Percentiles rank a stretch among this genome's conserved stretches.
phyloP scores from a whole-genome alignment of 2,888 invertebrate species.

The Trichogramma evanescens region DNA sequence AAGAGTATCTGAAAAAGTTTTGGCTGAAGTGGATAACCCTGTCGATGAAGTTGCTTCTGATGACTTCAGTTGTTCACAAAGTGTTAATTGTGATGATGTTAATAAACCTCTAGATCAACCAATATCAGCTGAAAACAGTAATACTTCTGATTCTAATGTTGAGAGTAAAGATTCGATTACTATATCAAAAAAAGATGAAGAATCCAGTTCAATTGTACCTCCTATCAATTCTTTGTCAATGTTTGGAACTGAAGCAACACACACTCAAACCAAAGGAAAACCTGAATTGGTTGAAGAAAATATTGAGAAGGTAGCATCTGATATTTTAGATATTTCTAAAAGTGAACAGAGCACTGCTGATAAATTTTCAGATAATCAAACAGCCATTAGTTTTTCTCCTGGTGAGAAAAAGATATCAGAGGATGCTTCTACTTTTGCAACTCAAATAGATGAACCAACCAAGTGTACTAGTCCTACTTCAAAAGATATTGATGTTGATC shows the following conservation, averaged over 20 bases:
- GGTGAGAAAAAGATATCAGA: no score
- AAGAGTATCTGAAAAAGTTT: not conserved
- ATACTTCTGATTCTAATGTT: constrained; percentile 9
- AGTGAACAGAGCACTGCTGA: no score
- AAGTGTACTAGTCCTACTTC: not conserved
- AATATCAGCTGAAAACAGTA: not conserved
- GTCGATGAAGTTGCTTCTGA: constrained; percentile 1
- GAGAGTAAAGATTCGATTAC: constrained; percentile 16
- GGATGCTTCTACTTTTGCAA: no score
- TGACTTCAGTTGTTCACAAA: no score
- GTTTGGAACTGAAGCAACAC: not conserved
- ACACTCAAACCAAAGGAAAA: not conserved
- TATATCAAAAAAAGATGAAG: constrained; percentile 14
- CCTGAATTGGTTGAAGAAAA: not conserved
- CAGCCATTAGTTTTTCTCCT: no score
- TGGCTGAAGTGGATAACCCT: not conserved
- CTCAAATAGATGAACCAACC: no score
- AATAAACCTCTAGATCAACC: not conserved
- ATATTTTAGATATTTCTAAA: no score
- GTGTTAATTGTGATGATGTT: not conserved
- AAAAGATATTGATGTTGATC: constrained; percentile 2
- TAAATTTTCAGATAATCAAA: no score
- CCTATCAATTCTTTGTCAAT: not conserved
- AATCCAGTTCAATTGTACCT: not conserved
- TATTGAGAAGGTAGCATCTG: no score